These are phyloP conservation scores for Calliopum simillimum DNA, from an alignment of 2,888 invertebrate genomes.

Conservation along the genomic window DNA sequence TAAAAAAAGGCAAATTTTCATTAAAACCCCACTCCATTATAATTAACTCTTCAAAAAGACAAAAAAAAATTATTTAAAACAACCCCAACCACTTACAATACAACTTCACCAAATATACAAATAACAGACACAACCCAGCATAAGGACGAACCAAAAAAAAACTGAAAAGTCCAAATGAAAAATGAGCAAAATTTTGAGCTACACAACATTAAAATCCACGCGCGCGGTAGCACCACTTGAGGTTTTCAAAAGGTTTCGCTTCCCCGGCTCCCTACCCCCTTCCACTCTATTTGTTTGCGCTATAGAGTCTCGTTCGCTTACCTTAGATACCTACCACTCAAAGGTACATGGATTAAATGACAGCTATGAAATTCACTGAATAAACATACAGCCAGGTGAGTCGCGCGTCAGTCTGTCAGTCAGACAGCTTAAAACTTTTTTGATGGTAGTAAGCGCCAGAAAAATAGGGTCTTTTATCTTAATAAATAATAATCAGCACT, in stretches of 20 bases:
- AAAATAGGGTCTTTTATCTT: slow-evolving; percentile 27
- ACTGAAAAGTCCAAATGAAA: not conserved
- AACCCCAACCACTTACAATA: no score
- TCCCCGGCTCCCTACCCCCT: no score
- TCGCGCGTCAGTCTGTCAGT: not conserved
- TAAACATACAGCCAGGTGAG: not conserved
- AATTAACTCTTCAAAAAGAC: no score
- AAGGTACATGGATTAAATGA: not conserved
- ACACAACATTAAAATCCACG: not conserved
- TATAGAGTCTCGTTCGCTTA: no score
- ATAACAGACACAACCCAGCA: not conserved
- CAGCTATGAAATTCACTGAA: not conserved
- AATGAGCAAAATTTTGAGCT: not conserved
- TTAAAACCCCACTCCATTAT: no score
- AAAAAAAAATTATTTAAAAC: no score
- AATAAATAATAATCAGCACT: slow-evolving; percentile 36
- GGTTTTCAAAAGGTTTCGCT: not conserved
- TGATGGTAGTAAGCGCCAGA: not conserved
- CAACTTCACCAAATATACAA: not conserved
- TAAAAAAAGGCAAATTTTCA: no score
- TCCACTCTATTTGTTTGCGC: no score
- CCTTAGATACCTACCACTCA: not conserved
- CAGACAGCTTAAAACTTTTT: slow-evolving; percentile 17
- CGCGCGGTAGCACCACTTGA: not conserved
- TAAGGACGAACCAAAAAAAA: not conserved